Conservation (phyloP, 2,797 vertebrate species). For the Lacerta bilineata region DNA sequence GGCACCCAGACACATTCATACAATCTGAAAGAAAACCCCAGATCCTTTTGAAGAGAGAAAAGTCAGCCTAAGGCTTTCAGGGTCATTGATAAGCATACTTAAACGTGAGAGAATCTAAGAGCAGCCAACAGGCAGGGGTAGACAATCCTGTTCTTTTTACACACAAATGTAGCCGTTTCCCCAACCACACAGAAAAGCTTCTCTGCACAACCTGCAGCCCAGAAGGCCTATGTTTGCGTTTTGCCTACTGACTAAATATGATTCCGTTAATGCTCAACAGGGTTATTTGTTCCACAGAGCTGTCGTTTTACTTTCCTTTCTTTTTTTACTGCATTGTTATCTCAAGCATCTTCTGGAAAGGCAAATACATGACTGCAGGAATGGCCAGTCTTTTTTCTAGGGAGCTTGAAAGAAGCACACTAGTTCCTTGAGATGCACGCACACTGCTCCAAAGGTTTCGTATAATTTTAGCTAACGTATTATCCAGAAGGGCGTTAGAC, state of each 20-base stretch:
- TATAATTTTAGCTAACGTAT: not conserved
- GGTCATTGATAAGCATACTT: not conserved
- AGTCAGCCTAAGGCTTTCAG: not conserved
- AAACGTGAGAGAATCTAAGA: not conserved
- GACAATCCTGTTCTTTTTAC: not conserved
- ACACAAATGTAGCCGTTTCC: not conserved
- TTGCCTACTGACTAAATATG: not conserved
- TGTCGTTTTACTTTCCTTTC: no score
- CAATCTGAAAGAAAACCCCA: not conserved
- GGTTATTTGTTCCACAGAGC: not conserved
- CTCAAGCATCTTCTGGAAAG: not conserved
- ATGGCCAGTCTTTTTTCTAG: not conserved
- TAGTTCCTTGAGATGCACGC: not conserved
- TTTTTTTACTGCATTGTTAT: no score
- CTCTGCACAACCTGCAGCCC: not conserved
- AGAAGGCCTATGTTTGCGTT: not conserved
- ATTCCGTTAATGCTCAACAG: not conserved
- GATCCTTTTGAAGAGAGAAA: not conserved
- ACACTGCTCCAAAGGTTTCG: not conserved
- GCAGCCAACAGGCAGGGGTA: not conserved
- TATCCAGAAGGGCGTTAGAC: not conserved
- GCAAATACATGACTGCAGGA: not conserved
- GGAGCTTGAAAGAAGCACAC: not conserved
- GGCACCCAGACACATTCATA: not conserved
- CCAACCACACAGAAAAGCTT: not conserved